Percentiles rank a stretch among this genome's conserved stretches.
Conservation (phyloP, 2,113 vertebrate genomes). For the Actenoides hombroni region DNA sequence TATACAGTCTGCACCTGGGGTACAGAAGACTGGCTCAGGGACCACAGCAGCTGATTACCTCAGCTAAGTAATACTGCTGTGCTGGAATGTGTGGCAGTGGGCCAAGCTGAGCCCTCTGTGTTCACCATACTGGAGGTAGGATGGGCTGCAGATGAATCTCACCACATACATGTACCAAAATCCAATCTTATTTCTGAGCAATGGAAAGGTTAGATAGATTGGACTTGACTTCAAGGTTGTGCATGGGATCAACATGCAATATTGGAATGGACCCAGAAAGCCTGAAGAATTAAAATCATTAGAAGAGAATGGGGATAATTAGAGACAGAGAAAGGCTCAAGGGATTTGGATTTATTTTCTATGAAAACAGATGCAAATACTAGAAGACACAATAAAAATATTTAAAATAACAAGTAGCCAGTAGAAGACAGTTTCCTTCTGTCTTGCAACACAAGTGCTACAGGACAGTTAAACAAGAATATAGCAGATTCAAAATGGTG, state of each 20-base stretch:
- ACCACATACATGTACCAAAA: too few species aligned
- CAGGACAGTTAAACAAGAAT: neutral
- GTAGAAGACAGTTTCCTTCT: neutral
- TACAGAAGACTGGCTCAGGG: neutral
- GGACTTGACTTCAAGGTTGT: neutral
- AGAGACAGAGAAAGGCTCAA: neutral
- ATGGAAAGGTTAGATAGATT: neutral
- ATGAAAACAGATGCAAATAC: neutral
- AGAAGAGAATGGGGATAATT: neutral
- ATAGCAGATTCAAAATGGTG: neutral
- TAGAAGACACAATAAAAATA: neutral
- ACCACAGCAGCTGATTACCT: neutral
- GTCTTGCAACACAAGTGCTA: neutral
- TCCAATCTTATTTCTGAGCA: rapidly evolving
- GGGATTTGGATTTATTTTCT: neutral
- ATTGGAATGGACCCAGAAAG: neutral
- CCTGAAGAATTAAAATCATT: neutral
- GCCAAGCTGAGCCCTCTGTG: neutral
- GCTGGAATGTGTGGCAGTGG: neutral
- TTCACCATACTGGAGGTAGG: neutral
- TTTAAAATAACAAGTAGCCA: neutral
- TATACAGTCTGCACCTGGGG: neutral
- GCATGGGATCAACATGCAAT: neutral
- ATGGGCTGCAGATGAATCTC: neutral
- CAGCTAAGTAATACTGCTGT: neutral